Base-by-base conservation (phyloP, 2,113 vertebrate species). In the Alouatta palliata region DNA sequence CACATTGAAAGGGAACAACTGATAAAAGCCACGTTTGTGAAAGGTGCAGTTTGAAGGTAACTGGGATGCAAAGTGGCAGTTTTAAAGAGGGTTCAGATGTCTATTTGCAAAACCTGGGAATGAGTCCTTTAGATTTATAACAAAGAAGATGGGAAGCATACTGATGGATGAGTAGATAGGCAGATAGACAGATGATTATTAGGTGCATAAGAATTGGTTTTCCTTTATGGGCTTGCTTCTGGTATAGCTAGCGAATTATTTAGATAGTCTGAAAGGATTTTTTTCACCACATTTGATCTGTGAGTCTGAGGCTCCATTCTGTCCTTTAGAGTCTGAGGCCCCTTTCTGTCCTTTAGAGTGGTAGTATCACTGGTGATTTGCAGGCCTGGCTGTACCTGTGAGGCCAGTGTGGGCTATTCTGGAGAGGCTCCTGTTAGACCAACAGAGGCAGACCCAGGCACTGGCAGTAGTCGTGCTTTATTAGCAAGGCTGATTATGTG, bases 401-500 rank as follows among this genome's bases (percentile, higher is more conserved):
- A 9, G 37, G 13, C 84, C 43, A 79, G 10, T 5, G 14, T 17
- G 20, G 64, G 27, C 84, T 32, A 30, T 70, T 23, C 71, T 85
- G 81, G 56, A 21, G 40, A 94, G 71, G 11, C 23, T 85, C 23
- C 83, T 66, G 8, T 61, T 56, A 84, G 82, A 52, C 35, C 37
- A 37, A 32, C 56, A 82, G 32, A 91, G 30, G 81, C 40, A 76
- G 84, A 84, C 70, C 45, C 64, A 79, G 76, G 49, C 10, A 11
- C 70, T 75, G 81, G 71, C 27, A 70, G 77, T 32, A 79, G 68
- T 70, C 81, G 58, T 0, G 8, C 35, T 76, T 87, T 54, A n/a
- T 88, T 86, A 91, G 64, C 56, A 85, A 95, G 23, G 20, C 47
- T 96, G 64, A 76, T 95, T 87, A 70, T 94, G 81, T 52, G 66